These are phyloP conservation scores for Kryptolebias ocellatus DNA, from an alignment of 2,797 vertebrate species.

Conservation along the genomic window DNA sequence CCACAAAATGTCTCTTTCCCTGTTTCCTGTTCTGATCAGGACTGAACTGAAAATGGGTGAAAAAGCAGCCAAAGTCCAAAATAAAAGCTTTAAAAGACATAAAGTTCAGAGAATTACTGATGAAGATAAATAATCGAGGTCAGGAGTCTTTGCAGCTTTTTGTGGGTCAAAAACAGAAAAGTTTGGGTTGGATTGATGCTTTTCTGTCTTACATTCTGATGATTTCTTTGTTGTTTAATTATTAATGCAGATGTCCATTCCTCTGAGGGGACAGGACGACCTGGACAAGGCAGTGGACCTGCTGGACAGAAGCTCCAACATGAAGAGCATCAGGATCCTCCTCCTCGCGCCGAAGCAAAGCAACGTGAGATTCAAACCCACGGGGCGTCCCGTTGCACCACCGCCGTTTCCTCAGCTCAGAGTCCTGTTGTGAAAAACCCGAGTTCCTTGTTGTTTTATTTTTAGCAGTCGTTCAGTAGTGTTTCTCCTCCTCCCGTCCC, in stretches of 20 bases:
- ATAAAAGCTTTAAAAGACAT: no score
- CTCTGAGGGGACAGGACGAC: slow-evolving; percentile 92
- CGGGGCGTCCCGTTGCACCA: slow-evolving; percentile 34
- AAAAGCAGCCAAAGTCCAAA: no score
- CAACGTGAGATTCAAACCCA: slow-evolving; percentile 82
- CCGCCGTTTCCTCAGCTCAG: slow-evolving; percentile 45
- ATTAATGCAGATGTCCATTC: slow-evolving; percentile 88
- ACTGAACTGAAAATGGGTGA: no score
- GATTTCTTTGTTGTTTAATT: background rate
- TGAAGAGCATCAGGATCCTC: slow-evolving; percentile 97
- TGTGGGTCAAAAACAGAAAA: no score
- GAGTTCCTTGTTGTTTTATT: slow-evolving; percentile 34
- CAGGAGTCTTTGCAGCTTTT: no score
- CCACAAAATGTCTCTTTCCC: no score
- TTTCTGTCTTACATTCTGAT: background rate
- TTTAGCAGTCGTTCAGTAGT: background rate
- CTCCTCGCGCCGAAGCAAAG: slow-evolving; percentile 90
- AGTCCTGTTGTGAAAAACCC: slow-evolving; percentile 47
- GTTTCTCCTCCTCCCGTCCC: slow-evolving; percentile 10
- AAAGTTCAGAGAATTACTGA: no score
- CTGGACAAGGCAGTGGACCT: slow-evolving; percentile 96
- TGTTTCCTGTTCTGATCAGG: no score
- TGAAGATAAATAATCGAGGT: no score
- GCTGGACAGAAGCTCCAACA: slow-evolving; percentile 92
- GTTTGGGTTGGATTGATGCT: no score